Evolutionary conservation across 2,888 invertebrate genomes (phyloP).

Genomic region (Diarsia brunnea): DNA sequence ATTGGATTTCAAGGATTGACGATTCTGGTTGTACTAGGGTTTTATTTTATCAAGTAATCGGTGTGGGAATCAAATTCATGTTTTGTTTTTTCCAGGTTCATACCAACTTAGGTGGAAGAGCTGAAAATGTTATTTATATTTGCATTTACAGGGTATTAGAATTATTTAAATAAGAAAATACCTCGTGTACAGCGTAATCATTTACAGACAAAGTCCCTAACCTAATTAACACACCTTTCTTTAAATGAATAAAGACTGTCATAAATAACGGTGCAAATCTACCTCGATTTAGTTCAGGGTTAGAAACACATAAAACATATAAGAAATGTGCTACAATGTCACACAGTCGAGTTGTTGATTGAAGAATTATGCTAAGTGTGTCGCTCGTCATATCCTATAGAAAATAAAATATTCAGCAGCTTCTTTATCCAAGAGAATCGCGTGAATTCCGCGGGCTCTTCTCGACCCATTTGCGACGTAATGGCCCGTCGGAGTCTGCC

Average conservation of each 20-base stretch:
- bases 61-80: slow-evolving; percentile 1
- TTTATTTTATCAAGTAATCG: neutral
- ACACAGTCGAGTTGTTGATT: slow-evolving; percentile 75
- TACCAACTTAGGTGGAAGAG: neutral
- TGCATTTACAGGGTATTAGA: neutral
- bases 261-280: slow-evolving; percentile 65
- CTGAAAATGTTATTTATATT: neutral
- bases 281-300: slow-evolving; percentile 78
- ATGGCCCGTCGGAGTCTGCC: slow-evolving; percentile 78
- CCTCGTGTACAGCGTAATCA: neutral
- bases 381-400: slow-evolving; percentile 71
- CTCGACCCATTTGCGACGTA: slow-evolving; percentile 81
- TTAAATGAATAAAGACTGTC: slow-evolving; percentile 35
- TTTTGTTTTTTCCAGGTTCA: neutral
- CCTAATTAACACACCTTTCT: slow-evolving; percentile 33
- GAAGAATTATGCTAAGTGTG: slow-evolving; percentile 77
- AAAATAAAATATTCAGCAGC: slow-evolving; percentile 64
- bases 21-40: slow-evolving; percentile 6
- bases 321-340: slow-evolving; percentile 76
- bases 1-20: slow-evolving; percentile 52
- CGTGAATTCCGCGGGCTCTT: slow-evolving; percentile 74
- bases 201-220: slow-evolving; percentile 10
- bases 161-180: neutral
- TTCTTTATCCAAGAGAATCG: slow-evolving; percentile 73
- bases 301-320: slow-evolving; percentile 66